Percentiles rank a stretch among this genome's conserved stretches.
phyloP scores from a whole-genome alignment of 92 coral and sea anemone genomes.

The Epizoanthus fatuus region DNA sequence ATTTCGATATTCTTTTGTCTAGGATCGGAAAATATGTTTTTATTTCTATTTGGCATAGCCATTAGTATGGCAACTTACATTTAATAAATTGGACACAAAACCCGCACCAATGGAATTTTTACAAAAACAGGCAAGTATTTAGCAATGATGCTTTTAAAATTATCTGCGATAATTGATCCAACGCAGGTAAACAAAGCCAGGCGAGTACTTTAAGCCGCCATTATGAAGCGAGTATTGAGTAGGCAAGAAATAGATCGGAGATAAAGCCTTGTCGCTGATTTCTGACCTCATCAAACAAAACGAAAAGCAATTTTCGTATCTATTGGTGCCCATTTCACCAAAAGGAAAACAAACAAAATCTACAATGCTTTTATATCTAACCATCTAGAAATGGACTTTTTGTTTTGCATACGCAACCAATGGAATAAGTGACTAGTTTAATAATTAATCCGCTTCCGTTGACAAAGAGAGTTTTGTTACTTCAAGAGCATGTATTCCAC shows the following conservation, averaged over 20 bases:
- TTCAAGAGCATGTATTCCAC: not conserved
- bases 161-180: not conserved
- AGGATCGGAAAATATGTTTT: no score
- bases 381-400: not conserved
- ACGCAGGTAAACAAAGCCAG: slow-evolving; percentile 9
- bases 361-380: slow-evolving; percentile 11
- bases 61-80: no score
- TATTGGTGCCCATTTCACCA: not conserved
- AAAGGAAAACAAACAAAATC: slow-evolving; percentile 13
- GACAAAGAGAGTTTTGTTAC: not conserved
- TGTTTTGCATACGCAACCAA: slow-evolving; percentile 21
- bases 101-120: no score
- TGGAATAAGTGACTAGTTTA: slow-evolving; percentile 1
- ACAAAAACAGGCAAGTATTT: no score
- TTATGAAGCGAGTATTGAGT: not conserved
- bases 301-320: not conserved
- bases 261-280: not conserved
- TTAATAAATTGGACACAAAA: no score
- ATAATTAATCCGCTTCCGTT: slow-evolving; percentile 16
- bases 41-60: no score
- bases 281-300: slow-evolving; percentile 15
- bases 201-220: slow-evolving; percentile 3
- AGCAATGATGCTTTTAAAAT: no score
- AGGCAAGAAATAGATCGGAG: not conserved
- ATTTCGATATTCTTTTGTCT: no score